A percentile compares a stretch with the other conserved stretches of the same genome.
phyloP scores from a whole-genome alignment of 2,113 vertebrate species.

The Zosterops pallidus region DNA sequence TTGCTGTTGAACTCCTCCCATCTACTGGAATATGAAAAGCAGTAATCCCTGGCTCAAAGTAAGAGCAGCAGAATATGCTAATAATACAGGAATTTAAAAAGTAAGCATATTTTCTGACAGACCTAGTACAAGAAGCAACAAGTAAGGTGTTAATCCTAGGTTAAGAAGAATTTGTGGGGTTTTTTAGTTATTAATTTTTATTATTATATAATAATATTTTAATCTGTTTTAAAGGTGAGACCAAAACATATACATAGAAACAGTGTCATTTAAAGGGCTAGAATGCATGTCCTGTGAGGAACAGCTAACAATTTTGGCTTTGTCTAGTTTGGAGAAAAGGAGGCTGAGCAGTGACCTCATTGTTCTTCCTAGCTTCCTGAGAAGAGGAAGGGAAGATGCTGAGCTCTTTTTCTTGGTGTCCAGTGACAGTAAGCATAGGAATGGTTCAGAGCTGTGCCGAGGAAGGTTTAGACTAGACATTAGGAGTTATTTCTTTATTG shows the following conservation, averaged over 20 bases:
- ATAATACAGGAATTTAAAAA: background rate
- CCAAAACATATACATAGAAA: background rate
- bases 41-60: background rate
- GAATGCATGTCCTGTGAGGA: background rate
- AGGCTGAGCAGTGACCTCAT: background rate
- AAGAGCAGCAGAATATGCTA: background rate
- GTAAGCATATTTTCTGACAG: background rate
- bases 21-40: background rate
- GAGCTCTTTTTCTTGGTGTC: background rate
- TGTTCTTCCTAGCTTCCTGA: background rate
- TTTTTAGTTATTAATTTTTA: background rate
- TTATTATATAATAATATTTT: background rate
- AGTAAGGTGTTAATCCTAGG: background rate
- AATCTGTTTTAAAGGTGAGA: background rate
- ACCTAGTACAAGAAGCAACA: background rate
- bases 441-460: background rate
- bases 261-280: background rate
- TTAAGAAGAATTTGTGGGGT: background rate
- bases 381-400: background rate
- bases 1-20: background rate
- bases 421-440: fast-evolving
- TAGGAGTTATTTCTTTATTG: background rate
- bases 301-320: background rate
- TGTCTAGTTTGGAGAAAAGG: background rate
- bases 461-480: background rate